Evolutionary conservation across 1,140 invertebrate species (phyloP), one percentile per base, ranked within the genome.

Genomic region (Drosophila jambulina): DNA sequence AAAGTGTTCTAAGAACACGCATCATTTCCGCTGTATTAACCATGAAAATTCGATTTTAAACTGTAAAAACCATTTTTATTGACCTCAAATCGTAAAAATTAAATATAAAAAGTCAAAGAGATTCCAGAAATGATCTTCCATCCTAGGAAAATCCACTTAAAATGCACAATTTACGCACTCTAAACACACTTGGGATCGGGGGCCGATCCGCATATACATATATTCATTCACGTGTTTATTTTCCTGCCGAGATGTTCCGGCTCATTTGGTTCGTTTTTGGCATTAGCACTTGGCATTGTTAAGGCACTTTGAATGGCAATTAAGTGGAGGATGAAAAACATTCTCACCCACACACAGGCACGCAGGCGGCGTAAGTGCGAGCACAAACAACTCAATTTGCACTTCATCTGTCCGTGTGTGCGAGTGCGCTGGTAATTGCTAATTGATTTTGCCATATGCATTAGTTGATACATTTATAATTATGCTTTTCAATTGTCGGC

Each of bases 391-490:
- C 80, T 87, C 83, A 87, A 82, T 87, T 87, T 80, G 77, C 83
- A 87, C 83, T 80, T 84, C 83, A 83, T 82, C 76, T 80, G 58
- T 40, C 21, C 12, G 7, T 10, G 5, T 4, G 7, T 48, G 29
- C n/a, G n/a, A 40, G 42, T 54, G 7, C 36, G 25, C 23, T 67
- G 69, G 19, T 82, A 87, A 86, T 87, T 88, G 84, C 76, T 83
- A 87, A 87, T 87, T 87, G 84, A 87, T 87, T 88, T 80, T 70
- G 68, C 80, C 84, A 84, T 83, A 88, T 88, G 84, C 76, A 86
- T 83, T 76, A 80, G 57, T 80, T 87, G 83, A 87, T 87, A 83
- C 83, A 87, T 87, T 88, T 87, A 83, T 78, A 87, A 87, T 86
- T 78, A 83, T 80, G 77, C 77, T 46, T 74, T 79, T 77, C 79